Evolutionary conservation across 2,797 vertebrate species (phyloP), one percentile per base, ranked within the genome.

Genomic region (Sebastiscus tertius): DNA sequence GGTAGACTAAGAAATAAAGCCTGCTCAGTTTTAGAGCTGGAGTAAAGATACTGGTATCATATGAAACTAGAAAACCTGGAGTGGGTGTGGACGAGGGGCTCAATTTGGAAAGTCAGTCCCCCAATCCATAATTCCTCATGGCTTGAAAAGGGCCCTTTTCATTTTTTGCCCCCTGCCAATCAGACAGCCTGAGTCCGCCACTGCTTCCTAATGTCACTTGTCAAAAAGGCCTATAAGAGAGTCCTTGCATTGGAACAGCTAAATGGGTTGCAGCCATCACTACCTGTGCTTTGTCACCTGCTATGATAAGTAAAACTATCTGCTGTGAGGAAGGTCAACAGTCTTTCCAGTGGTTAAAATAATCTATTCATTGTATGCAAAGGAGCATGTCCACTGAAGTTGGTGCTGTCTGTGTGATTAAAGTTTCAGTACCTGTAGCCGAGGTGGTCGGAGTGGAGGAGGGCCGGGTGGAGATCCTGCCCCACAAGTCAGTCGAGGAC

Each of bases 381-480:
- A 69, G 68, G 62, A 34, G 20, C 12, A 29, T 10, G 6, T 66
- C 14, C 8, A 55, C 22, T 79, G 59, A 59, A 0, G 10, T 74
- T 63, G 64, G 11, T 33, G 34, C 42, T 1, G 0, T 72, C 12
- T 75, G 52, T 77, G 4, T 85, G 39, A 61, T 65, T 81, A 5
- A 77, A 96, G 95, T 92, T 94, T 94, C 94, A 90, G 94, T 96
- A 27, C 93, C 93, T 2, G 89, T 96, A 63, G 85, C 94, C 0
- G 95, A 96, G 86, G 91, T 96, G 77, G 79, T 96, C 36, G 94
- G 93, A 26, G 96, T 96, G 75, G 92, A 93, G 75, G 92, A 96
- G 31, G 96, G 96, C 5, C 82, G 79, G 29, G 89, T 95, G 74
- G 84, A 93, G 85, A 83, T 95, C 49, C 88, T 94, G 49, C 94